These are phyloP conservation scores for Pantherophis alleghaniensis DNA, from an alignment of 2,797 vertebrate genomes.

Conservation along the genomic window DNA sequence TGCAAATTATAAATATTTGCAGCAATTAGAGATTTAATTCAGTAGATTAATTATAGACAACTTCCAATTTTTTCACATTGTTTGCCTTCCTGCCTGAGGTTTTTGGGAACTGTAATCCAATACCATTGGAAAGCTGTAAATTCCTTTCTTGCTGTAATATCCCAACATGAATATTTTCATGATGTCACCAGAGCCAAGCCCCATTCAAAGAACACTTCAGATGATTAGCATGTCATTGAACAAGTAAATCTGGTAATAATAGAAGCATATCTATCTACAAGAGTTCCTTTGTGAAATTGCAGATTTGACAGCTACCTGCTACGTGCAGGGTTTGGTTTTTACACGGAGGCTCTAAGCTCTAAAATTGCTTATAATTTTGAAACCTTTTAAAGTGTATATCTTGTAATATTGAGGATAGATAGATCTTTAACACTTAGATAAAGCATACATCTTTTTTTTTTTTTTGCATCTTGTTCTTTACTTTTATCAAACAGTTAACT, in stretches of 20 bases:
- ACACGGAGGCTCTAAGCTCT: not conserved
- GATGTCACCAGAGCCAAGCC: not conserved
- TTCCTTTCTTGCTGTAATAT: not conserved
- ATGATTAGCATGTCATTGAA: not conserved
- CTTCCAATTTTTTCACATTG: not conserved
- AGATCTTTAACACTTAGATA: not conserved
- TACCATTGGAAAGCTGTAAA: too few species aligned
- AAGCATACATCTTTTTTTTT: not conserved
- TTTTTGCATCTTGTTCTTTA: not conserved
- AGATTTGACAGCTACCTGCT: not conserved
- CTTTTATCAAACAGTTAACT: not conserved
- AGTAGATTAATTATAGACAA: not conserved
- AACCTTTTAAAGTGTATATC: not conserved
- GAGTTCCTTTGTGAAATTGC: not conserved
- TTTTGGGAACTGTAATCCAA: not conserved
- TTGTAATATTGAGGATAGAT: not conserved
- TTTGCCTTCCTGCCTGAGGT: not conserved
- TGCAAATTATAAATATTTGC: not conserved
- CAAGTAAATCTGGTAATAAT: not conserved
- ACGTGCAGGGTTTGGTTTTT: not conserved
- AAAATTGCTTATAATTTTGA: not conserved
- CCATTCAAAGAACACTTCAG: not conserved
- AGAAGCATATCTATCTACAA: not conserved
- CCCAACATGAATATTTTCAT: not conserved
- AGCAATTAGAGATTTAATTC: not conserved